Conservation (phyloP, 2,888 invertebrate genomes). For the Coelopa pilipes region DNA sequence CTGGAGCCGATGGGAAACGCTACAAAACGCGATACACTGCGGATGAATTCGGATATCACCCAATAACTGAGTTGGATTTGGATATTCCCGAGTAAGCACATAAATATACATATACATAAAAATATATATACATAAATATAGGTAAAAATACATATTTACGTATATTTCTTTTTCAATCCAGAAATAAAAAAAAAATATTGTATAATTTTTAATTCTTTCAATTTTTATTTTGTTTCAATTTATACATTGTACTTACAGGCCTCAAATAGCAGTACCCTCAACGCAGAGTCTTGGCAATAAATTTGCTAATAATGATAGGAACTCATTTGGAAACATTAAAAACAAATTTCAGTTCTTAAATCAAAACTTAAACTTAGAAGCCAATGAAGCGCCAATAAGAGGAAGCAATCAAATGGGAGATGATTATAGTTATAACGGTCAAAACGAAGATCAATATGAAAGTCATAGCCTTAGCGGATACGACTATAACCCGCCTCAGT, state of each 20-base stretch:
- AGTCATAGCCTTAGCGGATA: constrained; percentile 51
- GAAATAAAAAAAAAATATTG: no score
- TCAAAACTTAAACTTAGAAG: constrained; percentile 58
- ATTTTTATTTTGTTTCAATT: no score
- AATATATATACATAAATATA: background rate
- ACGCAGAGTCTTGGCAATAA: constrained; percentile 35
- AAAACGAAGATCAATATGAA: constrained; percentile 7
- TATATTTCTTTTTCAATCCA: background rate
- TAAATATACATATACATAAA: background rate
- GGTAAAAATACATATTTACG: background rate
- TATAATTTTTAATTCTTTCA: no score
- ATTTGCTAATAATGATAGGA: constrained; percentile 46
- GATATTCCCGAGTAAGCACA: constrained; percentile 62
- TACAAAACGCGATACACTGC: constrained; percentile 66
- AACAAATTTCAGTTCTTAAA: constrained; percentile 64
- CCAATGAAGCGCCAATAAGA: constrained; percentile 49
- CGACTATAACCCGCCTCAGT: constrained; percentile 54
- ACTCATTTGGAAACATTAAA: constrained; percentile 41
- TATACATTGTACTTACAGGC: constrained; percentile 43
- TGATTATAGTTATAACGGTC: constrained; percentile 55
- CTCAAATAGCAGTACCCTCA: constrained; percentile 47
- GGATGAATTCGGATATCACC: constrained; percentile 67
- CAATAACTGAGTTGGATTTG: constrained; percentile 66
- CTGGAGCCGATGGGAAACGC: constrained; percentile 65
- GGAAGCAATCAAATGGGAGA: constrained; percentile 62